phyloP scores from a whole-genome alignment of 2,888 invertebrate species.

The Drosophila percnosoma region DNA sequence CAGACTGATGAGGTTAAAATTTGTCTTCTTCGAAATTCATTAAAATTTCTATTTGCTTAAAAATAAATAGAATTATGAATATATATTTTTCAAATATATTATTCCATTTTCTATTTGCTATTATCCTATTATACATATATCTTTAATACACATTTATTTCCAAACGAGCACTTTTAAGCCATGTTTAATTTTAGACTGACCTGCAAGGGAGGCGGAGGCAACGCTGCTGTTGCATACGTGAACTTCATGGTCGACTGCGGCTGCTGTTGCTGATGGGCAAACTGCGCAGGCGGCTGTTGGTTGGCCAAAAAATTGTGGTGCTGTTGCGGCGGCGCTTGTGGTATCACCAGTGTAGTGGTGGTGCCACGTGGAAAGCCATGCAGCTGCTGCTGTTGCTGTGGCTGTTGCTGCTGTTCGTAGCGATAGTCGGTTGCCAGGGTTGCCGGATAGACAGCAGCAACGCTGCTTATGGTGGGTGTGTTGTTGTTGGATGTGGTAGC shows the following conservation, averaged over 20 bases:
- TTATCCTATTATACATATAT: neutral
- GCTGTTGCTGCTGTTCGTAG: constrained; percentile 58
- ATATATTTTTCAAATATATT: neutral
- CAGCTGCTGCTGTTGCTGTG: constrained; percentile 39
- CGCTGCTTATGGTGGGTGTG: constrained; percentile 71
- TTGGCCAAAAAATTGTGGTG: constrained; percentile 58
- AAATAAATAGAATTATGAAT: neutral
- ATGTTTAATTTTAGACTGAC: constrained; percentile 56
- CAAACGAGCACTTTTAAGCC: neutral
- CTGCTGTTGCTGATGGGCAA: constrained; percentile 54
- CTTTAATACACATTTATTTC: neutral
- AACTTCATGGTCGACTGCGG: constrained; percentile 74
- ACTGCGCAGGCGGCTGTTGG: constrained; percentile 46
- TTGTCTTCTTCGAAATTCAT: neutral
- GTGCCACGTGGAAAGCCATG: constrained; percentile 57
- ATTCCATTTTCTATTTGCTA: neutral
- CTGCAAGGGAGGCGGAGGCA: constrained; percentile 82
- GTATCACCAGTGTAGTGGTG: constrained; percentile 59
- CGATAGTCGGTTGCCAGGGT: constrained; percentile 64
- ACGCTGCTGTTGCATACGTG: constrained; percentile 69
- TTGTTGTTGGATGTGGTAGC: constrained; percentile 58
- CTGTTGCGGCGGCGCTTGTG: constrained; percentile 63
- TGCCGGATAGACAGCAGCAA: constrained; percentile 56
- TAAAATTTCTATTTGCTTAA: neutral
- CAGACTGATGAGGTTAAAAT: neutral